Base-by-base conservation (phyloP, 2,888 invertebrate genomes). In the Pammene fasciana region DNA sequence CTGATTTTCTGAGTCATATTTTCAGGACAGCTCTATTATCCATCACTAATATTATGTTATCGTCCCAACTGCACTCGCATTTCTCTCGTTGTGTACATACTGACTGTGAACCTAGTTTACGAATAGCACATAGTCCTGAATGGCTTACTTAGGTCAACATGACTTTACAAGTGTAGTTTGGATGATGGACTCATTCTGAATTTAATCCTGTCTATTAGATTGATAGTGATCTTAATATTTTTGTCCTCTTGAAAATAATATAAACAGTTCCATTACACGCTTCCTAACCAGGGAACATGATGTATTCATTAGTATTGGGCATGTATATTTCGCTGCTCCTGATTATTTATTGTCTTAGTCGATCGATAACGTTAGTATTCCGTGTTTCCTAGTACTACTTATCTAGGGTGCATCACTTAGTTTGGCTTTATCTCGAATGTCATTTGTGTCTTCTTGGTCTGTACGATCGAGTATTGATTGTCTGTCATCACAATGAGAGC, bases 21-120 rank as follows among this genome's bases (percentile, higher is more conserved):
- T 86, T 85, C 87, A 87, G 88, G 91, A 91, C 92, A 92, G 92
- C 92, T 92, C 92, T 92, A 92, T 92, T 92, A 92, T 92, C 88
- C 88, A 90, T 90, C 86, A 92, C 91, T 91, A 91, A 90, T 90
- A 86, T 82, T 80, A 83, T 84, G 79, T 84, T 80, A 86, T 88
- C 88, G 86, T 89, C 87, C 88, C 89, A 90, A 90, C 88, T 88
- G 86, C 87, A 86, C 81, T 76, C 75, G 78, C 74, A 78, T 75
- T 76, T 72, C 72, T 73, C 68, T 76, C 67, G 71, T 74, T 77
- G 75, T 74, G 65, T 70, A 65, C 41, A 71, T 71, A 68, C 43
- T 68, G 68, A 65, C 45, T 65, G 68, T 68, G 59, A 68, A 67
- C 68, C 52, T 68, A 68, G 68, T 65, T 68, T 61, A 46, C 59